These are phyloP conservation scores for Drosophila ochracea DNA, from an alignment of 2,888 invertebrate genomes.

Conservation along the genomic window DNA sequence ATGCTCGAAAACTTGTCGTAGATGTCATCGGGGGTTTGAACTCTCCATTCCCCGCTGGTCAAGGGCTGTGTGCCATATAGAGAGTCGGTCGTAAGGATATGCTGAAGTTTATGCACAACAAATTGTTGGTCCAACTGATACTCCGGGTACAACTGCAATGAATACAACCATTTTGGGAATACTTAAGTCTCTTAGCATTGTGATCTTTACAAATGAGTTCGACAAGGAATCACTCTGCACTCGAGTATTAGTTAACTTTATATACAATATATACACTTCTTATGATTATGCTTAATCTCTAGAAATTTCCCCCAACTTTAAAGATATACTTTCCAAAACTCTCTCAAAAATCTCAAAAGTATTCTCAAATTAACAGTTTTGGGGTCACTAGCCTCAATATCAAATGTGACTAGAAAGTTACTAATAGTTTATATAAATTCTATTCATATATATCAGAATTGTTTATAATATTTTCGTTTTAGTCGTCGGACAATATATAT, in stretches of 20 bases:
- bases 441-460: too few species aligned
- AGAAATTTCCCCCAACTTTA: not conserved
- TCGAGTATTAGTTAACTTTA: too few species aligned
- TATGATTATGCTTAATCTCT: not conserved
- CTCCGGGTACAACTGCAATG: slow-evolving; percentile 87
- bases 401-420: not conserved
- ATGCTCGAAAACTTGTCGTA: slow-evolving; percentile 87
- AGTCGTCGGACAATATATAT: not conserved
- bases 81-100: slow-evolving; percentile 87
- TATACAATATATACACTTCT: not conserved
- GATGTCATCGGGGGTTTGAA: slow-evolving; percentile 87
- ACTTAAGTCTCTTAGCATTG: not conserved
- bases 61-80: slow-evolving; percentile 87
- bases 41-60: slow-evolving; percentile 84
- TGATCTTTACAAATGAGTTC: not conserved
- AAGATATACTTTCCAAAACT: not conserved
- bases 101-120: slow-evolving; percentile 89
- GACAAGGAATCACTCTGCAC: not conserved
- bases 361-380: not conserved
- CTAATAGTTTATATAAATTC: not conserved
- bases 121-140: slow-evolving; percentile 90
- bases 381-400: not conserved
- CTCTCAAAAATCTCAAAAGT: not conserved
- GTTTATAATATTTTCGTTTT: not conserved
- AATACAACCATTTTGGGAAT: not conserved